Evolutionary conservation across 2,113 vertebrate genomes (phyloP), one percentile per base, ranked within the genome.

Genomic region (Centropus unirufus): DNA sequence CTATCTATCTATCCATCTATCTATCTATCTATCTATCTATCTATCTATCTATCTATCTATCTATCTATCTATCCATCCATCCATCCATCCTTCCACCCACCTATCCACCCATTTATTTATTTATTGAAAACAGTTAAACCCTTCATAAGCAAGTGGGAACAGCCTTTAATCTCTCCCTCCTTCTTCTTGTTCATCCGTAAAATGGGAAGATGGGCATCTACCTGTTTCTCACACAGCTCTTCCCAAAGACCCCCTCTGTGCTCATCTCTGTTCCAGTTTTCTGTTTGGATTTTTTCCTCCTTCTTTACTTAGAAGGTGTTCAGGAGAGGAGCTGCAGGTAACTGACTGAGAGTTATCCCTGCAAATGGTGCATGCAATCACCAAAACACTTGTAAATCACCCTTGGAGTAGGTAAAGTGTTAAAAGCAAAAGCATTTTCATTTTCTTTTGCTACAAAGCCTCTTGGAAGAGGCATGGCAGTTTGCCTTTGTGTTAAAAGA

Each of bases 401-500:
- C 79, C 58, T 8, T 27, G 40, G 49, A 83, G 49, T 7, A 57
- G 74, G 64, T 8, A 62, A 78, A 84, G 89, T 62, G 36, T 44
- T 78, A 39, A 92, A 52, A 77, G 34, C 68, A 18, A 30, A 11
- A 92, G 44, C 29, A 32, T 83, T 95, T 90, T 84, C 62, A 61
- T 94, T 87, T 92, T 64, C 30, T 90, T 77, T 69, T 44, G 44
- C 83, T n/a, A 44, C 87, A 84, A 46, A 95, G 30, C 58, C 94
- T 92, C 62, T 49, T 92, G 83, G 69, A 95, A 32, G 70, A 95
- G 77, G 21, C n/a, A 8, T 24, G 74, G 89, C 80, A 81, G 64
- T 49, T 62, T 68, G 73, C 66, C 80, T 93, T 93, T 90, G 83
- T 90, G 86, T 67, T 92, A 57, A 81, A 83, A 95, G 89, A 55